These are phyloP conservation scores for Clivina fossor DNA, from an alignment of 2,888 invertebrate species.

Conservation along the genomic window DNA sequence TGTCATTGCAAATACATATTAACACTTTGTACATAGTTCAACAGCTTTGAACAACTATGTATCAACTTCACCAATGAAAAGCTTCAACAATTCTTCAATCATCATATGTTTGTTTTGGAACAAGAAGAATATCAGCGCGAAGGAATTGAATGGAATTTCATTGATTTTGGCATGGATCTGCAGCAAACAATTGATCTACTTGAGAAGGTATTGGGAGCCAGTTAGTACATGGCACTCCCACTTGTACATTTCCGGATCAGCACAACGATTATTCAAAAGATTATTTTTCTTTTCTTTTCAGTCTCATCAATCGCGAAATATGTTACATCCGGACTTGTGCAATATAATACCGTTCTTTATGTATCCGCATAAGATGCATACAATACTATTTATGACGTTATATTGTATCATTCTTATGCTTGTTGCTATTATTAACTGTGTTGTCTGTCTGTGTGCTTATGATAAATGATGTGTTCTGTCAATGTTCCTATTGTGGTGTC, in stretches of 20 bases:
- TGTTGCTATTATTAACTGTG: conserved; percentile 30
- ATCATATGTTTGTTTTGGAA: conserved; percentile 92
- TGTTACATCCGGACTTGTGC: conserved; percentile 9
- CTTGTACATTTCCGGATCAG: conserved; percentile 17
- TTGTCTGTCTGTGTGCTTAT: conserved; percentile 33
- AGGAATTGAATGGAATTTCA: conserved; percentile 90
- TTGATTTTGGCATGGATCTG: conserved; percentile 92
- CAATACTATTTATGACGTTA: conserved; percentile 10
- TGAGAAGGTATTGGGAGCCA: conserved; percentile 67
- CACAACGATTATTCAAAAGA: too few relatives aligned
- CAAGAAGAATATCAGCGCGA: conserved; percentile 91
- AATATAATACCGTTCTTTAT: conserved; percentile 26
- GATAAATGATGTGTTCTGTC: conserved; percentile 26
- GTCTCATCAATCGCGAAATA: not conserved
- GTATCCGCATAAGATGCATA: conserved; percentile 9
- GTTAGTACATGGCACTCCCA: conserved; percentile 36
- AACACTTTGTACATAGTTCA: conserved; percentile 68
- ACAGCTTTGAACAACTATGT: conserved; percentile 91
- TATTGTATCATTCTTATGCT: conserved; percentile 16
- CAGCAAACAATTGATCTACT: conserved; percentile 80
- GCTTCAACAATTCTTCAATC: conserved; percentile 93
- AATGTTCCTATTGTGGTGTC: conserved; percentile 27
- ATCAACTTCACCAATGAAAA: conserved; percentile 95
- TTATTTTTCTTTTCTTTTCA: not conserved
- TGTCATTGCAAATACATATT: conserved; percentile 25